These are phyloP conservation scores for Oceanodroma leucorhoa DNA, from an alignment of 2,797 vertebrate genomes.

Conservation along the genomic window DNA sequence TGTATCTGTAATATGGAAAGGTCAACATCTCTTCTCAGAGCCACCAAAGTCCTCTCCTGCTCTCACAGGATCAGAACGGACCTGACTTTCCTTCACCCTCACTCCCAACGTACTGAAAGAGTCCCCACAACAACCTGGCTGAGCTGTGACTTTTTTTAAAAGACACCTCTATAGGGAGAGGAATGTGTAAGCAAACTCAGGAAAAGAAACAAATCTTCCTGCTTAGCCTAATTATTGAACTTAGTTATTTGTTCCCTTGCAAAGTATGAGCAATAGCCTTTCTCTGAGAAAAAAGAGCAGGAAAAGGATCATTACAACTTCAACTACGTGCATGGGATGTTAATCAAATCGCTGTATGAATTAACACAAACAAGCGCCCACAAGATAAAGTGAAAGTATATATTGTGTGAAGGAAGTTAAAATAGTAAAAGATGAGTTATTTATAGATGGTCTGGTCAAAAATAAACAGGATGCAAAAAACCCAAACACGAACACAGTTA, in stretches of 20 bases:
- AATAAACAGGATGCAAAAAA: conserved; percentile 76
- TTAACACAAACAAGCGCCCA: not conserved
- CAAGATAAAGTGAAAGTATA: not conserved
- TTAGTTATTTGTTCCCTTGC: conserved; percentile 8
- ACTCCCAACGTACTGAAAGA: conserved; percentile 10
- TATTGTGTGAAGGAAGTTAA: not conserved
- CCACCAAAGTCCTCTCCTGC: conserved; percentile 54
- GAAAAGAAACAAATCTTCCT: conserved; percentile 23
- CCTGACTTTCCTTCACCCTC: conserved; percentile 56
- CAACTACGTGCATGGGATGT: conserved; percentile 15
- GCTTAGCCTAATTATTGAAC: not conserved
- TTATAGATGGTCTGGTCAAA: conserved; percentile 74
- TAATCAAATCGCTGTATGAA: conserved; percentile 13
- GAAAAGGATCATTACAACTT: conserved; percentile 42
- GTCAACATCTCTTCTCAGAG: conserved; percentile 64
- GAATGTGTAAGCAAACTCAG: not conserved
- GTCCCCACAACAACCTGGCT: conserved; percentile 53
- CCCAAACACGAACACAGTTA: conserved; percentile 28
- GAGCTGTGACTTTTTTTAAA: conserved; percentile 43
- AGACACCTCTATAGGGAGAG: conserved; percentile 19
- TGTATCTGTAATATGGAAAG: conserved; percentile 72
- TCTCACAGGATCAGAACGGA: conserved; percentile 48
- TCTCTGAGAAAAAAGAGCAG: not conserved
- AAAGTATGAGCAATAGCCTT: not conserved
- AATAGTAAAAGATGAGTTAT: conserved; percentile 19